phyloP scores from a whole-genome alignment of 2,113 vertebrate species.

The Istiophorus platypterus region DNA sequence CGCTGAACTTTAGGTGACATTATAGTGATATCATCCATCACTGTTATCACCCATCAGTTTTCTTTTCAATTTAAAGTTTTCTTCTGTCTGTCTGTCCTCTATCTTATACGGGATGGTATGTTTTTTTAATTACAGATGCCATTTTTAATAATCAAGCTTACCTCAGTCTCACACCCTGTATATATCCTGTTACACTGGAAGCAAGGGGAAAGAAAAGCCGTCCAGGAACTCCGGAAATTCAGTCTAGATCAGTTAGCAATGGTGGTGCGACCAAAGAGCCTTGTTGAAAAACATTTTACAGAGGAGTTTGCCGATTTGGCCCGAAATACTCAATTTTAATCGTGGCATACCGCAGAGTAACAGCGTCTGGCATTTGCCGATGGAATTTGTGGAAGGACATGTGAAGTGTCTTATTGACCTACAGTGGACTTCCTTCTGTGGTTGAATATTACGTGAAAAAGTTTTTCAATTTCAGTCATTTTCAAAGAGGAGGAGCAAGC shows the following conservation, averaged over 20 bases:
- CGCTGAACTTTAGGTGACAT: constrained; percentile 41
- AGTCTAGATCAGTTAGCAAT: constrained; percentile 57
- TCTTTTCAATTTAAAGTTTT: constrained; percentile 13
- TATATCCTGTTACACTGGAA: constrained; percentile 32
- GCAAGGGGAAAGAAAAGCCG: constrained; percentile 29
- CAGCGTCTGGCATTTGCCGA: constrained; percentile 49
- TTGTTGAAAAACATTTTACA: constrained; percentile 54
- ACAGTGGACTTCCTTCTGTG: constrained; percentile 5
- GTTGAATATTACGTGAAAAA: constrained; percentile 1
- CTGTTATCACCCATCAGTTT: constrained; percentile 6
- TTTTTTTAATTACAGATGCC: constrained; percentile 2
- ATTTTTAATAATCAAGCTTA: constrained; percentile 32
- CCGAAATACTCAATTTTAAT: constrained; percentile 27
- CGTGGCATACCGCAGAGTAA: constrained; percentile 40
- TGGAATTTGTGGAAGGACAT: constrained; percentile 14
- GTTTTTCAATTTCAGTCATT: not conserved
- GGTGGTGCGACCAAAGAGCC: constrained; percentile 6
- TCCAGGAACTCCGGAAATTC: constrained; percentile 36
- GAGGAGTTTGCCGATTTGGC: constrained; percentile 41
- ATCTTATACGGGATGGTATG: not conserved
- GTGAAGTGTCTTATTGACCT: constrained; percentile 20
- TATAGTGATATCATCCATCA: constrained; percentile 30
- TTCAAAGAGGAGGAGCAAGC: not conserved
- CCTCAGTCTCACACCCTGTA: not conserved
- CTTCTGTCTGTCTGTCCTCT: not conserved